A percentile compares a stretch with the other conserved stretches of the same genome.
phyloP scores from a whole-genome alignment of 2,797 vertebrate genomes.

The Macroramphosus scolopax region DNA sequence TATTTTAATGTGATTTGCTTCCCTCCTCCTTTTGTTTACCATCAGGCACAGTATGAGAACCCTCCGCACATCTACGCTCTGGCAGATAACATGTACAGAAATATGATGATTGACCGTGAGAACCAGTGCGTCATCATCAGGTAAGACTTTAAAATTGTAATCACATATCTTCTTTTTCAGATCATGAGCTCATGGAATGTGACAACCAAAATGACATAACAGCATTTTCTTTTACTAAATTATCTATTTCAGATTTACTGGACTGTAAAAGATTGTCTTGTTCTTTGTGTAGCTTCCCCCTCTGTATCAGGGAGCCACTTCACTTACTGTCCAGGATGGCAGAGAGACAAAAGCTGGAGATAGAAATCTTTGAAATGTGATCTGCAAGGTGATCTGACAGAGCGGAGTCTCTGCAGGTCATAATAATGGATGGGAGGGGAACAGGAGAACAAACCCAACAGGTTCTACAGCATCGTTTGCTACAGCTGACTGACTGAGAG shows the following conservation, averaged over 20 bases:
- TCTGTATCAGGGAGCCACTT: too few relatives aligned
- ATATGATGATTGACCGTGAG: conserved; percentile 96
- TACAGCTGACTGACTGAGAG: conserved; percentile 23
- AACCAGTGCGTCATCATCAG: conserved; percentile 99
- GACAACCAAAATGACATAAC: too few relatives aligned
- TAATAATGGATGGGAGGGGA: conserved; percentile 29
- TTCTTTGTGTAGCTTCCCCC: too few relatives aligned
- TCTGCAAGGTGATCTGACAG: conserved; percentile 18
- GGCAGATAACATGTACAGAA: conserved; percentile 96
- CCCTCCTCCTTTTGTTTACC: neutral
- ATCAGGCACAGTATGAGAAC: conserved; percentile 95
- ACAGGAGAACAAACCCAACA: conserved; percentile 43
- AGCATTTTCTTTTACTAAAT: too few relatives aligned
- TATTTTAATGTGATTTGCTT: too few relatives aligned
- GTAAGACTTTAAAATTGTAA: too few relatives aligned
- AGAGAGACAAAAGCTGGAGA: conserved; percentile 18
- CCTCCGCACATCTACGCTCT: conserved; percentile 95
- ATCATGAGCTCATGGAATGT: too few relatives aligned
- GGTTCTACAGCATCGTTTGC: conserved; percentile 48
- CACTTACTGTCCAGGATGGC: neutral
- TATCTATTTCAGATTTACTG: too few relatives aligned
- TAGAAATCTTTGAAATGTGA: conserved; percentile 24
- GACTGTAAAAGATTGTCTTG: too few relatives aligned
- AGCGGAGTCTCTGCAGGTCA: conserved; percentile 7
- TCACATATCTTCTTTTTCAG: too few relatives aligned